Conservation (phyloP, 2,888 invertebrate genomes). For the Apomyelois bistriatella region DNA sequence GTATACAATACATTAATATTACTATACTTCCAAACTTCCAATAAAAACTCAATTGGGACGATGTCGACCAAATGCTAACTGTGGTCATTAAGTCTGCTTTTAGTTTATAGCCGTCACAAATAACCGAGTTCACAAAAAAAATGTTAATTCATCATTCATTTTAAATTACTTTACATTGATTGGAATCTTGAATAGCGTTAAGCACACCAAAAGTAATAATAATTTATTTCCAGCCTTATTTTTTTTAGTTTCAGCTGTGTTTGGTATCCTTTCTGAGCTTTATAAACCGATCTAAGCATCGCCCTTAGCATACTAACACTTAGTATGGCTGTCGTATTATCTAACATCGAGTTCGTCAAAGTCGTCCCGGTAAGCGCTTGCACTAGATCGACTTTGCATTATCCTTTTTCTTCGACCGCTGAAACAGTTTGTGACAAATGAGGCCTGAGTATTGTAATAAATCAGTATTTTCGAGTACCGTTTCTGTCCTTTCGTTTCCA, state of each 20-base stretch:
- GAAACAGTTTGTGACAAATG: conserved; percentile 64
- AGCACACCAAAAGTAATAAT: too few species aligned
- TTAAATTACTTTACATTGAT: conserved; percentile 17
- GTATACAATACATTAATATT: conserved; percentile 26
- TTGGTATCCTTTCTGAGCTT: neutral
- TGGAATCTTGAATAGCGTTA: too few species aligned
- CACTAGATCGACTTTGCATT: conserved; percentile 50
- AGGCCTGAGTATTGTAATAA: conserved; percentile 54
- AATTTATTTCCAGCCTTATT: too few species aligned
- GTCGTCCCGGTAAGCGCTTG: conserved; percentile 54
- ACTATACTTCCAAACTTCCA: conserved; percentile 15
- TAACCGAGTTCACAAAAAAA: conserved; percentile 34
- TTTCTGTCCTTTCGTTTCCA: conserved; percentile 35
- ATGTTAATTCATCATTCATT: conserved; percentile 30
- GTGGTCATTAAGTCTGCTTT: conserved; percentile 10
- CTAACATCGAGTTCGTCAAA: conserved; percentile 50
- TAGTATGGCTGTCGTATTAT: conserved; percentile 30
- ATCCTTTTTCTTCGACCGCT: conserved; percentile 53
- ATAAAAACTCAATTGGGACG: conserved; percentile 31
- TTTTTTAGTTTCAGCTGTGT: neutral
- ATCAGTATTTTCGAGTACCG: conserved; percentile 53
- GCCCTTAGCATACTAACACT: conserved; percentile 9
- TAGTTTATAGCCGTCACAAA: conserved; percentile 41
- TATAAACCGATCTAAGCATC: neutral
- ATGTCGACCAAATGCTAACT: conserved; percentile 12